A percentile compares a stretch with the other conserved stretches of the same genome.
Conservation (phyloP, 2,888 invertebrate genomes). For the Polymixis flavicincta region DNA sequence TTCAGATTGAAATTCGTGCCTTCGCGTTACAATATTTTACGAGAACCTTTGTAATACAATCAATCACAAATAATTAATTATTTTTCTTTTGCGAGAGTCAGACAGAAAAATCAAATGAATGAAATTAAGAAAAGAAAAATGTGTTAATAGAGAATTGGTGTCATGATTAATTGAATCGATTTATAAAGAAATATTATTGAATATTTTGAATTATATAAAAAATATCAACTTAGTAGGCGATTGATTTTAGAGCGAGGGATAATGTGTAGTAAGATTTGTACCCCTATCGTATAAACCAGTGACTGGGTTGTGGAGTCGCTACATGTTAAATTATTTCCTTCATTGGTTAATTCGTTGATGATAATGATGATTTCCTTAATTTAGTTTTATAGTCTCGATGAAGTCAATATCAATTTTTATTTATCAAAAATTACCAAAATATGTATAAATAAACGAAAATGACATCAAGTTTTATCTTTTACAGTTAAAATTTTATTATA, state of each 20-base stretch:
- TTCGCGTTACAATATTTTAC: conserved; percentile 22
- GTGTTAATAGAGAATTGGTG: not conserved
- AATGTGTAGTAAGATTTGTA: no score
- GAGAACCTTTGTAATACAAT: conserved; percentile 23
- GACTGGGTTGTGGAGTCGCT: no score
- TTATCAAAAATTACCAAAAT: no score
- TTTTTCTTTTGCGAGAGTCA: conserved; percentile 31
- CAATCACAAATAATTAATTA: conserved; percentile 56
- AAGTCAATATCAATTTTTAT: no score
- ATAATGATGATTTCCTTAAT: no score
- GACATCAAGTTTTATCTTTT: not conserved
- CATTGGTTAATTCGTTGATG: no score
- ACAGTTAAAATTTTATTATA: not conserved
- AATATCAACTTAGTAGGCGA: not conserved
- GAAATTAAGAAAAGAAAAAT: conserved; percentile 13
- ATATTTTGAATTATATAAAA: not conserved
- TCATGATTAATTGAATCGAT: conserved; percentile 28
- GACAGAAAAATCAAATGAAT: conserved; percentile 37
- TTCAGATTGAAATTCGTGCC: conserved; percentile 4
- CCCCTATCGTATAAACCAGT: no score
- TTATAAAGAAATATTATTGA: not conserved
- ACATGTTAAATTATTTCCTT: no score
- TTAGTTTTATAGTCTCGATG: no score
- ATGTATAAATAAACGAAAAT: not conserved
- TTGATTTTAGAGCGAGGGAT: not conserved